Evolutionary conservation across 2,797 vertebrate genomes (phyloP).

Genomic region (Coracias cyanogaster): DNA sequence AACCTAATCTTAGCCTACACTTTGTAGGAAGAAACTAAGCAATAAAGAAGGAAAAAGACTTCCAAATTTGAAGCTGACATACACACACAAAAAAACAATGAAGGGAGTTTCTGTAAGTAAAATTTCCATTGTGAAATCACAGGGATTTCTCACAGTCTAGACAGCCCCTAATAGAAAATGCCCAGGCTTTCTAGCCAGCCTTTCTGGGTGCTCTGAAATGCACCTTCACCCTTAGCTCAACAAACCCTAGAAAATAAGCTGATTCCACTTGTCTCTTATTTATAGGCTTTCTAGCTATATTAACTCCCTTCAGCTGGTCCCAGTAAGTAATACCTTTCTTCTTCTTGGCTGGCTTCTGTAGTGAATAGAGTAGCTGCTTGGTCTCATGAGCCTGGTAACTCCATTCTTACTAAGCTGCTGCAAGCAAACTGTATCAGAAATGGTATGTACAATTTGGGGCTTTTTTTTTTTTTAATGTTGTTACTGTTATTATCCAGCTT

Average conservation of each 20-base stretch:
- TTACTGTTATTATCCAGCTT: background rate
- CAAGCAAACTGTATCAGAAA: background rate
- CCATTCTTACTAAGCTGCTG: background rate
- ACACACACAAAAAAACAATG: background rate
- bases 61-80: background rate
- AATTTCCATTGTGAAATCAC: background rate
- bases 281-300: background rate
- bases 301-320: background rate
- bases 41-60: background rate
- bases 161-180: background rate
- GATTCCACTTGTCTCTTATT: background rate
- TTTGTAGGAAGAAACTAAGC: background rate
- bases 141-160: background rate
- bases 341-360: background rate
- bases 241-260: background rate
- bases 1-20: slow-evolving; percentile 1
- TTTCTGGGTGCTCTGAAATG: background rate
- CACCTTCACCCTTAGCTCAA: background rate
- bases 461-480: background rate
- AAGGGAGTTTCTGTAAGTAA: background rate
- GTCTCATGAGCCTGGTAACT: rapidly evolving
- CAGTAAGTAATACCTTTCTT: background rate
- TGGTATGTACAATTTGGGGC: rapidly evolving
- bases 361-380: background rate
- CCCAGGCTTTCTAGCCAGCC: background rate